Evolutionary conservation across 2,888 invertebrate genomes (phyloP), one percentile per base, ranked within the genome.

Genomic region (Mayetiola destructor): DNA sequence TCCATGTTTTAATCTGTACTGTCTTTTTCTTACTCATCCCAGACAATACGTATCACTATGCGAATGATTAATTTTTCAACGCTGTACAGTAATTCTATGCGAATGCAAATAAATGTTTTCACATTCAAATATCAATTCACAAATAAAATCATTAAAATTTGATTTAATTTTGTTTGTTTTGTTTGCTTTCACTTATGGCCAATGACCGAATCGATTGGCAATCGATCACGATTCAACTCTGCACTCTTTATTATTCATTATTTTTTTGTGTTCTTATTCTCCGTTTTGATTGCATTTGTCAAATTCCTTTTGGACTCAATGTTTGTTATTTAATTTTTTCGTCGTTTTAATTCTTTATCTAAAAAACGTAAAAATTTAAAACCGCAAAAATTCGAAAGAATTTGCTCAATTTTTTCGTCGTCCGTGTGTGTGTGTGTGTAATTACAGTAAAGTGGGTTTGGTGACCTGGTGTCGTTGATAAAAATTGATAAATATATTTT

Each of bases 201-300:
- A 48, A 48, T 48, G 48, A 48, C 48, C 48, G 48, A 27, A 27
- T 48, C 48, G 27, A 48, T 48, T 48, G 48, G 27, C 27, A 48
- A 48, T 48, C 16, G 27, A 14, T 27, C 48, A 48, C 48, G 27
- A 27, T n/a, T 48, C 27, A 48, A 48, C 48, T 48, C 48, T 40
- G 12, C 6, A 27, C 48, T 27, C 27, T 9, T 48, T 27, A n/a
- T 48, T 27, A 2, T 48, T 48, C n/a, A n/a, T 16, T 16, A 23
- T 48, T 8, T 48, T 9, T 10, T 48, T 48, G n/a, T 48, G 23
- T 48, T 23, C 14, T 2, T 27, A 27, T 48, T 48, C 48, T 48
- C 48, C 48, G 48, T 27, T 27, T 16, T 14, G 12, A n/a, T 48
- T 48, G 27, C 16, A n/a, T 48, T 3, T 39, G 3, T n/a, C 14